Evolutionary conservation across 2,888 invertebrate genomes (phyloP).

Genomic region (Harpalus rubripes): DNA sequence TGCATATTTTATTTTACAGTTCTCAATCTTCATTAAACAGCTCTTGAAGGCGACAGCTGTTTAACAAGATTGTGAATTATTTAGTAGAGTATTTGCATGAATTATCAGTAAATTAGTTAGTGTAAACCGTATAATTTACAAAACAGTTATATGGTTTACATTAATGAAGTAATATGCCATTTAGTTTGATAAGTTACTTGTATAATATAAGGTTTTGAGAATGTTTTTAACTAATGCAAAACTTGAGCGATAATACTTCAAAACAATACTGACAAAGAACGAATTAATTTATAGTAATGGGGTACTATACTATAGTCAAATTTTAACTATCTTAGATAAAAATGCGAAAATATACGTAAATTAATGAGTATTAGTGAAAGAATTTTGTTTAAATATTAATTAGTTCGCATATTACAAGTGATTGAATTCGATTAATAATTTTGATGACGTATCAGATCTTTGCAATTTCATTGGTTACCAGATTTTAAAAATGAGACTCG

Average conservation of each 20-base stretch:
- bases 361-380: no score
- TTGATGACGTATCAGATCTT: no score
- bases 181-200: slow-evolving; percentile 61
- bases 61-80: slow-evolving; percentile 41
- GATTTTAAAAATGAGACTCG: no score
- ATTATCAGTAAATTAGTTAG: slow-evolving; percentile 36
- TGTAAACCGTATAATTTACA: slow-evolving; percentile 48
- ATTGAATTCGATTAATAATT: no score
- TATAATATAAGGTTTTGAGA: slow-evolving; percentile 65
- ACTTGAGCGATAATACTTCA: slow-evolving; percentile 48
- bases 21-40: slow-evolving; percentile 52
- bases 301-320: no score
- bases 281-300: neutral
- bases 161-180: slow-evolving; percentile 38
- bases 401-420: no score
- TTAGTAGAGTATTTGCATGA: slow-evolving; percentile 59
- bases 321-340: no score
- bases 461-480: no score
- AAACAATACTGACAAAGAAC: neutral
- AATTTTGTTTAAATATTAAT: no score
- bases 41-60: neutral
- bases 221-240: slow-evolving; percentile 65
- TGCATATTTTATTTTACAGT: slow-evolving; percentile 55
- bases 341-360: no score
- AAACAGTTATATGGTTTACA: slow-evolving; percentile 48